Evolutionary conservation across 2,888 invertebrate genomes (phyloP).

Genomic region (Torymus tubicola): DNA sequence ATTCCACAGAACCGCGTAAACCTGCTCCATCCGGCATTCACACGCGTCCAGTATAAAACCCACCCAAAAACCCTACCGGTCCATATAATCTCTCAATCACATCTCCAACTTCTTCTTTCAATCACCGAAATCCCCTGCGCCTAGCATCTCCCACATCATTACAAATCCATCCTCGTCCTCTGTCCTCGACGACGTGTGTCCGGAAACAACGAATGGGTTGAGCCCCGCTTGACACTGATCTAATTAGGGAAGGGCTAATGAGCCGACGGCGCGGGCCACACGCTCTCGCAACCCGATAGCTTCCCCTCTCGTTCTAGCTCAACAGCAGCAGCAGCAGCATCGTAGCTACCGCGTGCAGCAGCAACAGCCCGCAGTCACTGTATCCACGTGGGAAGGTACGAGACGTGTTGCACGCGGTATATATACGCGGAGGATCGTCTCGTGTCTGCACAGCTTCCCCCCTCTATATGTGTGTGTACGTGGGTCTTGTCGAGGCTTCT

Average conservation of each 20-base stretch:
- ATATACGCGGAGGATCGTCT: not conserved
- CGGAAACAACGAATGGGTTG: slow-evolving; percentile 50
- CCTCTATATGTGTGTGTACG: not conserved
- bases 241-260: slow-evolving; percentile 56
- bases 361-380: slow-evolving; percentile 70
- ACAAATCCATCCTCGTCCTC: not conserved
- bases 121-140: too few relatives aligned
- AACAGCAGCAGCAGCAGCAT: too few relatives aligned
- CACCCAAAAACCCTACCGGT: slow-evolving; percentile 15
- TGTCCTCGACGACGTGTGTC: not conserved
- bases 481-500: not conserved
- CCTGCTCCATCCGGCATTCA: slow-evolving; percentile 18
- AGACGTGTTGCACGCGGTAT: not conserved
- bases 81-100: slow-evolving; percentile 25
- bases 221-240: slow-evolving; percentile 51
- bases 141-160: not conserved
- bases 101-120: slow-evolving; percentile 4
- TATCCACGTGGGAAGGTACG: slow-evolving; percentile 75
- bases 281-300: slow-evolving; percentile 49
- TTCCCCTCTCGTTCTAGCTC: slow-evolving; percentile 1
- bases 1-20: not conserved
- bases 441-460: slow-evolving; percentile 61
- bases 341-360: too few relatives aligned
- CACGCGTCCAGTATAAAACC: slow-evolving; percentile 31
- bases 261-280: slow-evolving; percentile 27